phyloP scores from a whole-genome alignment of 2,888 invertebrate genomes.

The Aplocera efformata region DNA sequence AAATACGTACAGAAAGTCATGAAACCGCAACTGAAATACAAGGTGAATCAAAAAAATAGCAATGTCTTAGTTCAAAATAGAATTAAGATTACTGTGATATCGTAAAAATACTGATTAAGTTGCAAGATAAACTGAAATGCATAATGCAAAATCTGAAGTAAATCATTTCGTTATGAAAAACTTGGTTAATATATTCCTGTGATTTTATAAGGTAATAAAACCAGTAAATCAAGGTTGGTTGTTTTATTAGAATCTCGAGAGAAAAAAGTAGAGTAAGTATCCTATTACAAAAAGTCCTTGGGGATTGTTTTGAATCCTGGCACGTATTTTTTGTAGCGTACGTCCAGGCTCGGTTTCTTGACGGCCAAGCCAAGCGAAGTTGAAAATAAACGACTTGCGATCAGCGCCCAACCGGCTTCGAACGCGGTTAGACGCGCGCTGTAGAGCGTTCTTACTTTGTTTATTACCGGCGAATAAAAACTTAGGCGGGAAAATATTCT shows the following conservation, averaged over 20 bases:
- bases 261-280: conserved; percentile 28
- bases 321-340: conserved; percentile 43
- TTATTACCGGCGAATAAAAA: conserved; percentile 35
- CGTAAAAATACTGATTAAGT: no score
- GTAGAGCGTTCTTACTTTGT: conserved; percentile 24
- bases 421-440: conserved; percentile 61
- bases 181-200: no score
- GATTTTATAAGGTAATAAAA: conserved; percentile 30
- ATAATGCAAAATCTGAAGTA: no score
- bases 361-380: conserved; percentile 39
- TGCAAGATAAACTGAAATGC: no score
- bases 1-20: no score
- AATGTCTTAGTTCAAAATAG: neutral
- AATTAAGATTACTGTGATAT: neutral
- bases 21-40: neutral
- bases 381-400: conserved; percentile 65
- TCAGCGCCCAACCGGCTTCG: conserved; percentile 70
- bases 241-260: conserved; percentile 29
- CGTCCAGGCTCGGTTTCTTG: conserved; percentile 31
- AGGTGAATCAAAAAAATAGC: conserved; percentile 4
- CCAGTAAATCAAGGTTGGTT: conserved; percentile 24
- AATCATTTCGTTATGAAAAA: no score
- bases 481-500: conserved; percentile 59
- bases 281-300: conserved; percentile 31
- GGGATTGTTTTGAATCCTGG: conserved; percentile 38